Percentiles rank a stretch among this genome's conserved stretches.
These are phyloP conservation scores for Rhabdomys pumilio DNA, from an alignment of 2,797 vertebrate species.

Conservation along the genomic window DNA sequence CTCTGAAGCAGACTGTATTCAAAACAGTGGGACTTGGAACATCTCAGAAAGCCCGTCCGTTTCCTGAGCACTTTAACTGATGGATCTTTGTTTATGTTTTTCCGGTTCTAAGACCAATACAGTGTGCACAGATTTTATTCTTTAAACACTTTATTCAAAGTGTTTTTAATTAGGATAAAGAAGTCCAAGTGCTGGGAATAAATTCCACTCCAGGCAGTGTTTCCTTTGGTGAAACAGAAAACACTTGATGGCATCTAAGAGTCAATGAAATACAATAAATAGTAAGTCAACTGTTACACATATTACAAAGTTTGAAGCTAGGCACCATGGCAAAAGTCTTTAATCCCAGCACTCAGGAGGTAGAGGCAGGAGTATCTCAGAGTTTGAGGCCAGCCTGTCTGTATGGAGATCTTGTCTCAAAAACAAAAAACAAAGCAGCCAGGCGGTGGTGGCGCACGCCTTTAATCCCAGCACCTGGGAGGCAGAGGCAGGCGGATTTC, in stretches of 20 bases:
- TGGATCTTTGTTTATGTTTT: conserved; percentile 10
- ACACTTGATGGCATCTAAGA: not conserved
- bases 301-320: not conserved
- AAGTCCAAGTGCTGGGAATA: not conserved
- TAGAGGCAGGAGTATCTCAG: not conserved
- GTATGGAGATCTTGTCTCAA: not conserved
- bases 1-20: conserved; percentile 16
- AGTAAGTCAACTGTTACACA: not conserved
- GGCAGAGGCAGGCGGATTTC: not conserved
- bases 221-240: conserved; percentile 31
- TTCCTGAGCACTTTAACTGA: conserved; percentile 27
- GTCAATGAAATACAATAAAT: not conserved
- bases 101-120: not conserved
- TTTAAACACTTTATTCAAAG: conserved; percentile 15
- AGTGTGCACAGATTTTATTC: not conserved
- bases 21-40: not conserved
- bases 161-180: conserved; percentile 46
- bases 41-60: not conserved
- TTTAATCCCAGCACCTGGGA: not conserved
- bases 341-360: not conserved
- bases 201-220: not conserved
- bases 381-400: not conserved
- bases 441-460: not conserved
- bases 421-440: not conserved
- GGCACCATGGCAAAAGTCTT: not conserved